Percentiles rank a stretch among this genome's conserved stretches.
Evolutionary conservation across 2,797 vertebrate species (phyloP).

Genomic region (Todus mexicanus): DNA sequence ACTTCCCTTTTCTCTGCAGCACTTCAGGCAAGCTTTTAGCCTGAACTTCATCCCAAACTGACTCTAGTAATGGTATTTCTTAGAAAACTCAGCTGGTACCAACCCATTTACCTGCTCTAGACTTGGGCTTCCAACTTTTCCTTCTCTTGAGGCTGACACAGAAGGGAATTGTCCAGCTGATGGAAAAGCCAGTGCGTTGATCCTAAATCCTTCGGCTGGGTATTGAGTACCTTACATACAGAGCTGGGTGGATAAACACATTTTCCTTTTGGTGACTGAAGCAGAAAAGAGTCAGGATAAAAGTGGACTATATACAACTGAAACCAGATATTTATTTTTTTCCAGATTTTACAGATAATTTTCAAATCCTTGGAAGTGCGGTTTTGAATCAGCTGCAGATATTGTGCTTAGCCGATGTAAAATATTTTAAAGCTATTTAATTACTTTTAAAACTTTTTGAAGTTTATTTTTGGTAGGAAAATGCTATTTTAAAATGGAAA

Average conservation of each 20-base stretch:
- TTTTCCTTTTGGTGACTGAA: constrained; percentile 3
- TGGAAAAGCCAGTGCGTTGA: not conserved
- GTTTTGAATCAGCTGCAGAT: not conserved
- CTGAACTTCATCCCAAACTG: not conserved
- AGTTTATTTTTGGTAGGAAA: not conserved
- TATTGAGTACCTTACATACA: not conserved
- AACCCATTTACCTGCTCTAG: not conserved
- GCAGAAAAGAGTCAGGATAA: constrained; percentile 2
- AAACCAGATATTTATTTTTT: not conserved
- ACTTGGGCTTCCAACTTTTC: not conserved
- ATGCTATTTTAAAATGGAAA: not conserved
- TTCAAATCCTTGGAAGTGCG: not conserved
- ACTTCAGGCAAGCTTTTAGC: not conserved
- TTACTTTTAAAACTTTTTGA: not conserved
- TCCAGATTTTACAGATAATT: not conserved
- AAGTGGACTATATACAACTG: not conserved
- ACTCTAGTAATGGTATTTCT: not conserved
- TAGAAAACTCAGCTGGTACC: not conserved
- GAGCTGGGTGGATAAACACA: not conserved
- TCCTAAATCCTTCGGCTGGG: not conserved
- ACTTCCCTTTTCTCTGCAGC: not conserved
- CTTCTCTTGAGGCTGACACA: not conserved
- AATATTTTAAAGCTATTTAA: not conserved
- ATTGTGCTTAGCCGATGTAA: not conserved
- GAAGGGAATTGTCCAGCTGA: not conserved